These are phyloP conservation scores for Conchocele bisecta DNA, from an alignment of 2,888 invertebrate species.

Conservation along the genomic window DNA sequence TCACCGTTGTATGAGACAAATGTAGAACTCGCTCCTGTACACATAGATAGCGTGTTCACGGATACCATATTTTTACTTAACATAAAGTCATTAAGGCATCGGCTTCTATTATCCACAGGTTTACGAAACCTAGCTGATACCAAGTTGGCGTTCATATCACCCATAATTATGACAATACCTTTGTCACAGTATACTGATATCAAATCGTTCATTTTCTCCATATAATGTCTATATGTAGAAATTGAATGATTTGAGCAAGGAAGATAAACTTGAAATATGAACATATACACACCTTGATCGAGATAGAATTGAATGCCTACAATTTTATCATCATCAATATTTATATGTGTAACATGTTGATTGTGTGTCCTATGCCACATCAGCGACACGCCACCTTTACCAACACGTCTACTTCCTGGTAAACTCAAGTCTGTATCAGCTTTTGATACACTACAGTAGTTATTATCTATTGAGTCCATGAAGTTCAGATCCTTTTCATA, in stretches of 20 bases:
- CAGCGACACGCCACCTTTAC: not conserved
- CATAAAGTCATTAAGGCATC: not conserved
- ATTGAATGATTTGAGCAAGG: not conserved
- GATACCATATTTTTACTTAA: not conserved
- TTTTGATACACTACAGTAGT: not conserved
- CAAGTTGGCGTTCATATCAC: constrained; percentile 2
- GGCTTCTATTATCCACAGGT: not conserved
- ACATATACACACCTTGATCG: not conserved
- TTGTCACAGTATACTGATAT: not conserved
- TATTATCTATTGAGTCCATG: not conserved
- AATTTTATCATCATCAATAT: not conserved
- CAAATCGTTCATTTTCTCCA: not conserved
- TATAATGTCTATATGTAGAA: not conserved
- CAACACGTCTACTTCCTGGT: not conserved
- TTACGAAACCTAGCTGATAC: not conserved
- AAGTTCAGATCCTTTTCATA: not conserved
- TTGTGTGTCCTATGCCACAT: not conserved
- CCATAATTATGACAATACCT: not conserved
- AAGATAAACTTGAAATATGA: constrained; percentile 1
- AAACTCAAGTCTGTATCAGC: not conserved
- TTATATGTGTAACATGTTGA: not conserved
- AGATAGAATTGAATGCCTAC: not conserved
- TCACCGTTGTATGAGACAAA: not conserved
- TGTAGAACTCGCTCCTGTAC: not conserved
- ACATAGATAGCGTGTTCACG: not conserved